Evolutionary conservation across 2,888 invertebrate genomes (phyloP).

Genomic region (Zonitis immaculata): DNA sequence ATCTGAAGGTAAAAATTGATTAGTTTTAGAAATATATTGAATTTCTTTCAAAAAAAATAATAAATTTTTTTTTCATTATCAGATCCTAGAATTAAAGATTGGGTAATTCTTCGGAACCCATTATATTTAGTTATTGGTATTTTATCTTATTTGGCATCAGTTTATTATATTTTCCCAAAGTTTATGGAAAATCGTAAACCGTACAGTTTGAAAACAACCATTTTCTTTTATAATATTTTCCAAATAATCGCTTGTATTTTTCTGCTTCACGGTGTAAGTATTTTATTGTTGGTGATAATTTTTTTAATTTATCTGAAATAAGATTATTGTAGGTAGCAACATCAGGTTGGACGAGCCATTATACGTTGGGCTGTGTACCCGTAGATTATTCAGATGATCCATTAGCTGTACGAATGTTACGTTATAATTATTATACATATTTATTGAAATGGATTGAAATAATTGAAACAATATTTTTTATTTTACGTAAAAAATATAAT

Average conservation of each 20-base stretch:
- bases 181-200: slow-evolving; percentile 69
- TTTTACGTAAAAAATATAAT: slow-evolving; percentile 64
- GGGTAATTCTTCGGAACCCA: slow-evolving; percentile 54
- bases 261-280: slow-evolving; percentile 66
- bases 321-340: slow-evolving; percentile 62
- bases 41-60: no score
- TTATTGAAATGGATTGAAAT: slow-evolving; percentile 63
- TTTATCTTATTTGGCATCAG: slow-evolving; percentile 50
- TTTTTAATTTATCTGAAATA: no score
- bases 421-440: slow-evolving; percentile 55
- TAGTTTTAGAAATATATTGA: no score
- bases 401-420: slow-evolving; percentile 54
- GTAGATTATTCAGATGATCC: slow-evolving; percentile 66
- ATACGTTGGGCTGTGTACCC: slow-evolving; percentile 62
- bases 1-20: no score
- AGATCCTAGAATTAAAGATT: slow-evolving; percentile 51
- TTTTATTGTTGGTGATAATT: no score
- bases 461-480: slow-evolving; percentile 66
- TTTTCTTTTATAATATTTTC: slow-evolving; percentile 73
- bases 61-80: slow-evolving; percentile 3
- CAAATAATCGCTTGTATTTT: slow-evolving; percentile 70
- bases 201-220: slow-evolving; percentile 59
- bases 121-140: slow-evolving; percentile 49
- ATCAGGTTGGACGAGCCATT: slow-evolving; percentile 61
- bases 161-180: slow-evolving; percentile 52